phyloP scores from a whole-genome alignment of 2,113 vertebrate genomes.

The Apodemus sylvaticus region DNA sequence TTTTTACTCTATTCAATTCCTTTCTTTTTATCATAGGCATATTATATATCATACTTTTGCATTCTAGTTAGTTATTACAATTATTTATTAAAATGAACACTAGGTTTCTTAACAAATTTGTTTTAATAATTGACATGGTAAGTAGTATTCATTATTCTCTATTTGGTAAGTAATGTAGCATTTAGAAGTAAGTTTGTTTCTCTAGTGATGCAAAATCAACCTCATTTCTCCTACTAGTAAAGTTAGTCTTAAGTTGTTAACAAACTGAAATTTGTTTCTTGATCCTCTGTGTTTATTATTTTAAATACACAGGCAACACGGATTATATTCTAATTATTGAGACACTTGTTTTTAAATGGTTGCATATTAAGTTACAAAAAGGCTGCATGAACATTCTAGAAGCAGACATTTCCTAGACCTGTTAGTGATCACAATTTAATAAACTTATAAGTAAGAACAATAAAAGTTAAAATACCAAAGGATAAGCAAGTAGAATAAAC shows the following conservation, averaged over 20 bases:
- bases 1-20: background rate
- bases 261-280: background rate
- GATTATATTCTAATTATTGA: background rate
- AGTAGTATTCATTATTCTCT: background rate
- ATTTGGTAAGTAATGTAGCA: background rate
- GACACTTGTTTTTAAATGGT: background rate
- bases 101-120: background rate
- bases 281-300: background rate
- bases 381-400: background rate
- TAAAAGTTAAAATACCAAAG: background rate
- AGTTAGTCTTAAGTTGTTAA: background rate
- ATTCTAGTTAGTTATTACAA: background rate
- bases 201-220: background rate
- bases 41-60: background rate
- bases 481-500: background rate
- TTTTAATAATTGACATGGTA: background rate
- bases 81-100: background rate
- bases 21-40: background rate
- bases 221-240: background rate
- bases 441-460: background rate
- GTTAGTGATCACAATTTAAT: background rate
- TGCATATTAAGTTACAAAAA: background rate
- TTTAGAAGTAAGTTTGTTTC: background rate
- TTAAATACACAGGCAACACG: background rate
- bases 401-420: background rate